phyloP scores from a whole-genome alignment of 2,113 vertebrate species.

The Rhinichthys klamathensis region DNA sequence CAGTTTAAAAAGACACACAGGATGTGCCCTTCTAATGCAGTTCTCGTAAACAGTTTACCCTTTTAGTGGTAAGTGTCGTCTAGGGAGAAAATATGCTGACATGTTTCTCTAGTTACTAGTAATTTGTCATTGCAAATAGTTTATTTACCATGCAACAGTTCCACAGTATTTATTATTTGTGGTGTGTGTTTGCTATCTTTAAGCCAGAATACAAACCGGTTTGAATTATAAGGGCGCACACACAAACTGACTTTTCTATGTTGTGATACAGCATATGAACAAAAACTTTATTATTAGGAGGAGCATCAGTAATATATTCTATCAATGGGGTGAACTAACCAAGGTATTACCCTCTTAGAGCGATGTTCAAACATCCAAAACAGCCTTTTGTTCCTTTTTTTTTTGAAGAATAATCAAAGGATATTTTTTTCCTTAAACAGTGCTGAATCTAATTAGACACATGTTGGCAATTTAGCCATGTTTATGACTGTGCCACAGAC shows the following conservation, averaged over 20 bases:
- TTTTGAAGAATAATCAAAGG: neutral
- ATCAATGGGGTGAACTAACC: neutral
- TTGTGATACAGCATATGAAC: neutral
- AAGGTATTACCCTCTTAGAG: neutral
- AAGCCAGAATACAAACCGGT: neutral
- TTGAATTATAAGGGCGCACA: neutral
- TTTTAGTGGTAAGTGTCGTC: neutral
- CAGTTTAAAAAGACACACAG: neutral
- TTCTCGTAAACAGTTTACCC: slow-evolving; percentile 43
- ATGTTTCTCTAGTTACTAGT: neutral
- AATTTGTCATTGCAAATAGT: slow-evolving; percentile 29
- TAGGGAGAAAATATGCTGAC: neutral
- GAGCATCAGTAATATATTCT: neutral
- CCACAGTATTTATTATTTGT: neutral
- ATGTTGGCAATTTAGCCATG: slow-evolving; percentile 50
- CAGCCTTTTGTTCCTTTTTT: neutral
- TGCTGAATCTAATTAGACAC: slow-evolving; percentile 28
- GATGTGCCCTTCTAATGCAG: slow-evolving; percentile 3
- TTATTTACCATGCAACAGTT: slow-evolving; percentile 31
- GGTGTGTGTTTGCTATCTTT: slow-evolving; percentile 2
- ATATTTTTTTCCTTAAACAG: neutral
- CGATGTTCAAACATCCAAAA: neutral
- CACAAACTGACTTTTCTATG: neutral
- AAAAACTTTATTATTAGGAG: neutral
- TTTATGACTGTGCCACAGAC: slow-evolving; percentile 43